A percentile compares a stretch with the other conserved stretches of the same genome.
Evolutionary conservation across 2,888 invertebrate species (phyloP).

Genomic region (Bombylius major): DNA sequence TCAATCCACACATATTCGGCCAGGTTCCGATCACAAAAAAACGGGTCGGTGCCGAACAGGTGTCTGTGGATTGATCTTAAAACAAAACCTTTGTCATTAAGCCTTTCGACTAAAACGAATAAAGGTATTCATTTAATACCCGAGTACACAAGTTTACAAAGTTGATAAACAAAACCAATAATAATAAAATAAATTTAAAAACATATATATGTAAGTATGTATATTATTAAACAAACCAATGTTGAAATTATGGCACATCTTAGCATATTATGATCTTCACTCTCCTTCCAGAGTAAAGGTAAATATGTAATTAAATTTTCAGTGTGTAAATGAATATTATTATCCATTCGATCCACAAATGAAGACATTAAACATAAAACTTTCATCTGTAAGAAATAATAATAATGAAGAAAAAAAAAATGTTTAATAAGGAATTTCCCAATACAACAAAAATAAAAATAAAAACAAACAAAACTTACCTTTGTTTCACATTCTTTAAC

Average conservation of each 20-base stretch:
- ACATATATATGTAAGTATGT: too few relatives aligned
- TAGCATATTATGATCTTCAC: constrained; percentile 78
- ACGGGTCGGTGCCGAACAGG: too few relatives aligned
- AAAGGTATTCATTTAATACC: too few relatives aligned
- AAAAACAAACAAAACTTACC: constrained; percentile 32
- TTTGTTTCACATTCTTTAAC: constrained; percentile 88
- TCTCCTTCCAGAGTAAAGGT: constrained; percentile 79
- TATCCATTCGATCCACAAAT: constrained; percentile 75
- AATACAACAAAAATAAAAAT: neutral
- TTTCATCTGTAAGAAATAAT: constrained; percentile 58
- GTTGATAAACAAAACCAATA: too few relatives aligned
- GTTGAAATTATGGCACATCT: constrained; percentile 82
- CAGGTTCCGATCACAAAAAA: too few relatives aligned
- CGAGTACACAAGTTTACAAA: too few relatives aligned
- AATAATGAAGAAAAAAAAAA: neutral
- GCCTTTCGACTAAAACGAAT: too few relatives aligned
- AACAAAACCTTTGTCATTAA: too few relatives aligned
- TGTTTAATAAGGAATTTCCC: neutral
- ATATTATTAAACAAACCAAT: constrained; percentile 39
- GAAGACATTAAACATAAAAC: constrained; percentile 81
- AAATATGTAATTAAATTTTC: constrained; percentile 66
- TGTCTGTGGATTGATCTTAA: too few relatives aligned
- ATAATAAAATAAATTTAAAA: neutral
- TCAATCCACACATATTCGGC: too few relatives aligned
- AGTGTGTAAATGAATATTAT: constrained; percentile 52